Evolutionary conservation across 2,888 invertebrate species (phyloP).

Genomic region (Branchellion lobata): DNA sequence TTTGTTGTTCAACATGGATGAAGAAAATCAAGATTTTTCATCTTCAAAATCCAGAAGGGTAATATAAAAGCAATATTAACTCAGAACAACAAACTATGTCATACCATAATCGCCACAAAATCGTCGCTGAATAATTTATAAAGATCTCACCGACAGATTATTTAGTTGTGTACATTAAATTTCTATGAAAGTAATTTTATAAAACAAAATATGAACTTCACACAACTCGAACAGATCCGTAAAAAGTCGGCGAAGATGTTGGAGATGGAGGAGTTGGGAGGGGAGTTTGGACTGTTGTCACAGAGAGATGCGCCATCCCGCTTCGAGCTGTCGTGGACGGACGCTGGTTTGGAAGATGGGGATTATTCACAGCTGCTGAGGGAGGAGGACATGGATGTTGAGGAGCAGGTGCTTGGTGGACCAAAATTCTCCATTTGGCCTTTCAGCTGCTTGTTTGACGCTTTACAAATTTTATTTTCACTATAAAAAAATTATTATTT

Average conservation of each 20-base stretch:
- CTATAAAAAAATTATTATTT: too few species aligned
- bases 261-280: slow-evolving; percentile 76
- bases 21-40: background rate
- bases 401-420: background rate
- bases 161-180: too few species aligned
- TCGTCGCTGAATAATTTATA: too few species aligned
- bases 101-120: background rate
- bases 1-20: slow-evolving; percentile 1
- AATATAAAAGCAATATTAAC: background rate
- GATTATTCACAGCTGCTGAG: background rate
- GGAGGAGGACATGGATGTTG: background rate
- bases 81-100: background rate
- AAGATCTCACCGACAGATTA: too few species aligned
- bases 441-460: too few species aligned
- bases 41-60: slow-evolving; percentile 4
- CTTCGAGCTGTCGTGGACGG: background rate
- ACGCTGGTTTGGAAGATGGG: background rate
- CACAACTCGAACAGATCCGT: slow-evolving; percentile 67
- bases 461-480: too few species aligned
- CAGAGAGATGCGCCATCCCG: background rate
- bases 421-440: background rate
- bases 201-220: too few species aligned
- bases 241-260: slow-evolving; percentile 92
- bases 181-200: too few species aligned
- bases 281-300: slow-evolving; percentile 55